Evolutionary conservation across 2,797 vertebrate genomes (phyloP).

Genomic region (Harpagifer antarcticus): DNA sequence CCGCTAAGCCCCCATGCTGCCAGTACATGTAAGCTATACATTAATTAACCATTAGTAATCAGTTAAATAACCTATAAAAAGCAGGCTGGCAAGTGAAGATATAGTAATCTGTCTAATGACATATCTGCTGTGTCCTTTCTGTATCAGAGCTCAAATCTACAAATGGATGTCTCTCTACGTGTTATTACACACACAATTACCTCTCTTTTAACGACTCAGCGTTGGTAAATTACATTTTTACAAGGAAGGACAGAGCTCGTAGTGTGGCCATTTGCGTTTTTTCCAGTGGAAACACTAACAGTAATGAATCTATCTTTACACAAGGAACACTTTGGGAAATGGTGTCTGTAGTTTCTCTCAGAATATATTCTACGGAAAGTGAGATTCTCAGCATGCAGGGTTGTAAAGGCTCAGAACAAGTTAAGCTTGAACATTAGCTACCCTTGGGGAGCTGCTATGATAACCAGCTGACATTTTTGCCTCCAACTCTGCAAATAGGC

Average conservation of each 20-base stretch:
- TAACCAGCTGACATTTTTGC: slow-evolving; percentile 17
- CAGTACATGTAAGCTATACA: slow-evolving; percentile 23
- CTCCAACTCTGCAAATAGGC: slow-evolving; percentile 32
- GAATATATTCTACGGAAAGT: not conserved
- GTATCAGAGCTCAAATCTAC: slow-evolving; percentile 22
- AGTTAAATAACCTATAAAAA: slow-evolving; percentile 17
- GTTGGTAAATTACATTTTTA: slow-evolving; percentile 25
- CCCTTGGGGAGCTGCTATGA: slow-evolving; percentile 14
- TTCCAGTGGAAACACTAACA: not conserved
- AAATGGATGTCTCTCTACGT: slow-evolving; percentile 30
- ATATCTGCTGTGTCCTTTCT: slow-evolving; percentile 25
- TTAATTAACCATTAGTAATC: slow-evolving; percentile 46
- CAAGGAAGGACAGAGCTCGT: slow-evolving; percentile 24
- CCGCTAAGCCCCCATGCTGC: slow-evolving; percentile 15
- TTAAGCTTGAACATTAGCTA: slow-evolving; percentile 15
- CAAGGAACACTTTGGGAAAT: slow-evolving; percentile 15
- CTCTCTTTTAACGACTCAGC: slow-evolving; percentile 40
- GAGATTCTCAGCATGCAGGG: slow-evolving; percentile 3
- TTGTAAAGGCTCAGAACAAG: slow-evolving; percentile 20
- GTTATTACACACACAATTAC: slow-evolving; percentile 61
- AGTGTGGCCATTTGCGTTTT: slow-evolving; percentile 12
- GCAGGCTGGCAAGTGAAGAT: slow-evolving; percentile 6
- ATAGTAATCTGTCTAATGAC: slow-evolving; percentile 34
- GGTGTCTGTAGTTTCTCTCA: not conserved
- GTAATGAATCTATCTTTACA: slow-evolving; percentile 1